A percentile compares a stretch with the other conserved stretches of the same genome.
These are phyloP conservation scores for Callithrix jacchus DNA, from an alignment of 2,113 vertebrate species.

Conservation along the genomic window DNA sequence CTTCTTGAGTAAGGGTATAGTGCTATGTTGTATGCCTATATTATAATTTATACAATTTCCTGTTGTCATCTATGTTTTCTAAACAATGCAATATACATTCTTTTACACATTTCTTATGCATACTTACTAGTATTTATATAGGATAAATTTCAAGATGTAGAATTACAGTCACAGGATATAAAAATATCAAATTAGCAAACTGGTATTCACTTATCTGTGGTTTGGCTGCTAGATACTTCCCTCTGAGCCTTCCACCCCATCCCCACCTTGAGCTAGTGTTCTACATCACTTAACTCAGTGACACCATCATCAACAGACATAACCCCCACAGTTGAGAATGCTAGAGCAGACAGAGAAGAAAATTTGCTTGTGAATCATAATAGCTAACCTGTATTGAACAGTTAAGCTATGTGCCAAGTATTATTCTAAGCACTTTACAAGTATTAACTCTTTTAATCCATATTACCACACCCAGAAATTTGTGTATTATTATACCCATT, in stretches of 20 bases:
- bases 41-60: slow-evolving; percentile 4
- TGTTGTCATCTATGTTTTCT: slow-evolving; percentile 2
- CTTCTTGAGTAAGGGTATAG: not conserved
- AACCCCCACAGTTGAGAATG: not conserved
- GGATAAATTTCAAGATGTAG: not conserved
- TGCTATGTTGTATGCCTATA: not conserved
- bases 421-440: not conserved
- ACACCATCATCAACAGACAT: not conserved
- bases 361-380: slow-evolving; percentile 25
- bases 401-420: not conserved
- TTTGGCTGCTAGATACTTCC: not conserved
- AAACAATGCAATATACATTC: not conserved
- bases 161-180: not conserved
- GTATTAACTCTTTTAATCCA: not conserved
- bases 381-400: not conserved
- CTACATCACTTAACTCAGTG: not conserved
- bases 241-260: not conserved
- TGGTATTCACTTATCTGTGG: not conserved
- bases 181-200: not conserved
- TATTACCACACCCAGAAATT: not conserved
- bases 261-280: not conserved
- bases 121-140: not conserved
- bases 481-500: not conserved
- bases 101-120: not conserved
- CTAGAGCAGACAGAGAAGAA: not conserved